These are phyloP conservation scores for Glomeris maerens DNA, from an alignment of 1,140 invertebrate species.

Conservation along the genomic window DNA sequence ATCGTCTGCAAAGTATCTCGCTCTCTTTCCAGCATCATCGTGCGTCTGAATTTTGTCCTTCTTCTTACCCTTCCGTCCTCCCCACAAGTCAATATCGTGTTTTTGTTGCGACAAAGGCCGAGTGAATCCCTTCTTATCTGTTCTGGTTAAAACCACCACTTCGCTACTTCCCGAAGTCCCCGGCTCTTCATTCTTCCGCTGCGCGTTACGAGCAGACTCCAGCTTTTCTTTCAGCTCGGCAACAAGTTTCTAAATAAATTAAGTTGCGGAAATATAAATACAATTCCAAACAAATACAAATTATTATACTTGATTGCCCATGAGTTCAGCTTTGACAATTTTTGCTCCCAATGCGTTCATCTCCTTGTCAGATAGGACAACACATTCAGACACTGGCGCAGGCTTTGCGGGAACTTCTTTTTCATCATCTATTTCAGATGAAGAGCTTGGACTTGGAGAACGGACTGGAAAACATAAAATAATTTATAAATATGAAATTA, in stretches of 20 bases:
- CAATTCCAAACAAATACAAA: background rate
- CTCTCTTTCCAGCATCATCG: constrained; percentile 45
- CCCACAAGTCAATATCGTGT: constrained; percentile 9
- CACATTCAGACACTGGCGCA: constrained; percentile 9
- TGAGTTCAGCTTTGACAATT: constrained; percentile 71
- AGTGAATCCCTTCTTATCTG: constrained; percentile 45
- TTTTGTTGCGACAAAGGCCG: constrained; percentile 20
- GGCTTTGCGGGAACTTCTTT: constrained; percentile 26
- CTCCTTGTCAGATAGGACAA: constrained; percentile 54
- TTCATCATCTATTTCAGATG: constrained; percentile 22
- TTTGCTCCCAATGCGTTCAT: constrained; percentile 76
- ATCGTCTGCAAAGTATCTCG: constrained; percentile 79
- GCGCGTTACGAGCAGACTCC: constrained; percentile 43
- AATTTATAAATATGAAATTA: background rate
- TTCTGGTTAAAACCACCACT: constrained; percentile 53
- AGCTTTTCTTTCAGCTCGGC: constrained; percentile 57
- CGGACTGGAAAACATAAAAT: background rate
- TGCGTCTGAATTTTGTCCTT: constrained; percentile 51
- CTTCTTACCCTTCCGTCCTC: constrained; percentile 37
- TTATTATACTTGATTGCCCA: constrained; percentile 51
- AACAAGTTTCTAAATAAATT: constrained; percentile 39
- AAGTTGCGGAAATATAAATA: background rate
- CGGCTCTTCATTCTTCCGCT: constrained; percentile 3
- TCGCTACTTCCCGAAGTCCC: constrained; percentile 24
- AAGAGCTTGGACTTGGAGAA: background rate